Base-by-base conservation (phyloP, 2,888 invertebrate species). In the Tenodera sinensis region DNA sequence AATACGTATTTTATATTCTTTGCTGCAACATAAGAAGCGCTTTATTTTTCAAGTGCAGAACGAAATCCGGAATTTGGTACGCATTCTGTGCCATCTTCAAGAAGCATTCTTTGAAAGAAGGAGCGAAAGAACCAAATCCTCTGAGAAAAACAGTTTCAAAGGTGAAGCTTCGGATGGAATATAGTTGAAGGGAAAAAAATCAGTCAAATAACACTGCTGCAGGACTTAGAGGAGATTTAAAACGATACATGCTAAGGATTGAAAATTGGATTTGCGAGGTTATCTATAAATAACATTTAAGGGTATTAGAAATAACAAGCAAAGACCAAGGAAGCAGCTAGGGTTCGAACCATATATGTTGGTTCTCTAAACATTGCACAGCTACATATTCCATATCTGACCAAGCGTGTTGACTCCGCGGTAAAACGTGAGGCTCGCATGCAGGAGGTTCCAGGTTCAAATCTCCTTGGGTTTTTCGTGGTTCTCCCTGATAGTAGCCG, bases 1-100 rank as follows among this genome's bases (percentile, higher is more conserved):
- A 71, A 71, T 15, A 71, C 15, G 54, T 71, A 71, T 71, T 71
- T 71, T 71, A 71, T 71, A 71, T 71, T 71, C 54, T 71, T 25
- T 25, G 54, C 54, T 71, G 54, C 54, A 71, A 71, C 54, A 20
- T 20, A 25, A 6, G 3, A 71, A 6, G 54, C 54, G 54, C 25
- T 71, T 71, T 71, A 20, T 71, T 71, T 42, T 20, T 71, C 54
- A 71, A 71, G 20, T 71, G 15, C 54, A 15, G 25, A 71, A 15
- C 54, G 20, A 71, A 81, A 86, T 81, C 86, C 71, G 15, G 86
- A 86, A 71, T 86, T 86, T 86, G 71, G 86, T 86, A 81, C 42
- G 47, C 86, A 28, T 71, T 71, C 54, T 71, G 54, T 20, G 54
- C 54, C 54, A 71, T 71, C 54, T 71, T 71, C 25, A 71, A 71